A percentile compares a stretch with the other conserved stretches of the same genome.
Evolutionary conservation across 2,797 vertebrate species (phyloP).

Genomic region (Onychomys torridus): DNA sequence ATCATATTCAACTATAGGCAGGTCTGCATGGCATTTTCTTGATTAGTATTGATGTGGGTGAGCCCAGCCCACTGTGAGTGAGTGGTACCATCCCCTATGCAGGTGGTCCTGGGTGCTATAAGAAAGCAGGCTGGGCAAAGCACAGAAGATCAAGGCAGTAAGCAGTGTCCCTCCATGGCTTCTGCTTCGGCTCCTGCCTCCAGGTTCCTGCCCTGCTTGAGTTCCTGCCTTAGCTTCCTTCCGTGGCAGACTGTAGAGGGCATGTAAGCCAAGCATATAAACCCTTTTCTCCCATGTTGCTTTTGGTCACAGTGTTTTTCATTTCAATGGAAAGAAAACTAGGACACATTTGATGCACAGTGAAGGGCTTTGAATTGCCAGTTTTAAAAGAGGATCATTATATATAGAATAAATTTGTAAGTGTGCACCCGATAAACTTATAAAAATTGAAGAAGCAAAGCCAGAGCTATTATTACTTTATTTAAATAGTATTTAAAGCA

Average conservation of each 20-base stretch:
- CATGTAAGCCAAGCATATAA: background rate
- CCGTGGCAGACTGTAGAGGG: background rate
- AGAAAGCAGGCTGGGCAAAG: background rate
- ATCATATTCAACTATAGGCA: background rate
- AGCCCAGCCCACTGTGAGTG: background rate
- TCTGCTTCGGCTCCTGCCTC: background rate
- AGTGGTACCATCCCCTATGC: too few species aligned
- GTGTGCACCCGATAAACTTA: background rate
- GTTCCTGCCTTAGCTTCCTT: background rate
- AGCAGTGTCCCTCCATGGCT: too few species aligned
- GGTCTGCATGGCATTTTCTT: background rate
- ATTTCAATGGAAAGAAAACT: background rate
- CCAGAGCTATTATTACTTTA: background rate
- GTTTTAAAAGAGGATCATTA: background rate
- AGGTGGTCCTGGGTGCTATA: background rate
- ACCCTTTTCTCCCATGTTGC: background rate
- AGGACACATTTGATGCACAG: background rate
- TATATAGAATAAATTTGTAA: background rate
- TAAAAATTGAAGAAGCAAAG: slow-evolving; percentile 15
- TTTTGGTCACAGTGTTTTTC: background rate
- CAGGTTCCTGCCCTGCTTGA: background rate
- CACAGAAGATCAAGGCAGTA: background rate
- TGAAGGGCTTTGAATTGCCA: background rate
- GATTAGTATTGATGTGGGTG: too few species aligned
- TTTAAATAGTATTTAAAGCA: slow-evolving; percentile 47